Evolutionary conservation across 2,888 invertebrate species (phyloP), one percentile per base, ranked within the genome.

Genomic region (Drosophila kuntzei): DNA sequence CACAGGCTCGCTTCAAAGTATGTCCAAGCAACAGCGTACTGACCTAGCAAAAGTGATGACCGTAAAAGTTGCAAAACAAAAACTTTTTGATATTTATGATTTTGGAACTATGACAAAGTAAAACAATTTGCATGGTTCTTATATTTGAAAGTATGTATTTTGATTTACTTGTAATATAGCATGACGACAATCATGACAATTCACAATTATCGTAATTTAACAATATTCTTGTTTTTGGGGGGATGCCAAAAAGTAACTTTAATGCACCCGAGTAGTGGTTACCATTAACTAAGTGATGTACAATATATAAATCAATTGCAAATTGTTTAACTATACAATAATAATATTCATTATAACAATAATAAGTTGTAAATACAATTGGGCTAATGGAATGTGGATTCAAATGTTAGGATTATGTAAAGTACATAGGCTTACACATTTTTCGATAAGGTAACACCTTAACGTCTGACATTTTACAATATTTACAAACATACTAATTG

Each of bases 401-500:
- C 20, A 41, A 65, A 71, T 46, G 41, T 41, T 27, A 29, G 49
- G 29, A 43, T 58, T 49, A 50, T 50, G 51, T 50, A 41, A 41
- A 50, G 51, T 59, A 59, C 55, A 44, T 43, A 55, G 54, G 54
- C 32, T 44, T 43, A 27, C 39, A 53, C n/a, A 53, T 36, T 47
- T 61, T 14, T 6, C 29, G 66, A 51, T 55, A 54, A 58, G 70
- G 41, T 55, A 36, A 46, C n/a, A 58, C 58, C 67, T 53, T 54
- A 68, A 53, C 44, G 29, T 74, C 25, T 57, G 69, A 53, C 64
- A 85, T 79, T 65, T 79, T 80, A 81, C 82, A 84, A 85, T 85
- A 80, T 85, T 80, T 80, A 80, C 79, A 80, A 76, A 76, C 75
- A 78, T 76, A 78, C 58, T 81, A 84, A 79, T 81, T 78, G 79